Percentiles rank a stretch among this genome's conserved stretches.
Conservation (phyloP, 2,888 invertebrate species). For the Rhopalosiphum nymphaeae region DNA sequence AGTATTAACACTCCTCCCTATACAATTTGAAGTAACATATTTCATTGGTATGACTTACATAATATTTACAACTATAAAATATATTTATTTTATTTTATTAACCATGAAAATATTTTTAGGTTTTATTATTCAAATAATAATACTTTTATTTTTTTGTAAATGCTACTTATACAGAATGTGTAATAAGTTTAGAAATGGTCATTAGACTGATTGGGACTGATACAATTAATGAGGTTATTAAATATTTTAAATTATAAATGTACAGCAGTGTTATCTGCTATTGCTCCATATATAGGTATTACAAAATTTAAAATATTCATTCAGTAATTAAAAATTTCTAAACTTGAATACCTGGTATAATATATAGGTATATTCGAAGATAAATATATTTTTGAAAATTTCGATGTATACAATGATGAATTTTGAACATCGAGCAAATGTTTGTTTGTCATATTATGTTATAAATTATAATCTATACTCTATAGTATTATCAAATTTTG, state of each 20-base stretch:
- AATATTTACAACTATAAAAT: not conserved
- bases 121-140: not conserved
- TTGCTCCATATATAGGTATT: no score
- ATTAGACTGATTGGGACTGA: no score
- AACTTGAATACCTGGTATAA: no score
- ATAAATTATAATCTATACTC: not conserved
- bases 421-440: not conserved
- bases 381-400: not conserved
- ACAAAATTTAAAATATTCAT: no score
- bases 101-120: not conserved
- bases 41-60: not conserved
- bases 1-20: not conserved
- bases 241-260: no score
- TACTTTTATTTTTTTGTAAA: not conserved
- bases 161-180: no score
- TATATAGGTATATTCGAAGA: not conserved
- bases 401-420: not conserved
- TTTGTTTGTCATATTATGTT: not conserved
- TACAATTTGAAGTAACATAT: not conserved
- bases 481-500: not conserved
- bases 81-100: not conserved
- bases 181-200: no score
- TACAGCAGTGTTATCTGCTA: no score
- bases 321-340: no score
- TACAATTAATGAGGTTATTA: no score